Base-by-base conservation (phyloP, 2,113 vertebrate genomes). In the Orientallactaga bullata region DNA sequence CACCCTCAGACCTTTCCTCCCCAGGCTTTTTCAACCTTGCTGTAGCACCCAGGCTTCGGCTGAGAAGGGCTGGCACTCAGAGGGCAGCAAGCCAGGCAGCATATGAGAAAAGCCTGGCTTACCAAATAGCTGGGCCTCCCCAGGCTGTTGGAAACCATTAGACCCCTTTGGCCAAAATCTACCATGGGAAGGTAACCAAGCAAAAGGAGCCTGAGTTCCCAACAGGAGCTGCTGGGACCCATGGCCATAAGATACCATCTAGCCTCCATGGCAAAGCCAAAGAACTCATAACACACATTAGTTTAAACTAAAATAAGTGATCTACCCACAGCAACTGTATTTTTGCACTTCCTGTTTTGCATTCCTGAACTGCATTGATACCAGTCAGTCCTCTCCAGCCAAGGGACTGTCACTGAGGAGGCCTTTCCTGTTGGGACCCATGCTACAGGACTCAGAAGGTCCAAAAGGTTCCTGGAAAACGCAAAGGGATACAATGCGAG, bases 261-360 rank as follows among this genome's bases (percentile, higher is more conserved):
- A 16, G 9, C 23, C 58, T 73, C 88, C 28, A 21, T 39, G 63
- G 28, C 6, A 18, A 42, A 28, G n/a, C 39, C 26, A 26, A 58
- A 37, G 60, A 10, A 20, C 13, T 8, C 6, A 12, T 0, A 4
- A 1, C 3, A 11, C 2, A 26, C 39, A 85, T 35, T 26, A 21
- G 8, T 28, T 9, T 13, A 13, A n/a, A 26, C 17, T 11, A 18
- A 26, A 21, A 20, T 10, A 0, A 21, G 61, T 2, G 10, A 7
- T 13, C 4, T 4, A 4, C 0, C 4, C 35, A 23, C 20, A 26
- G 26, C n/a, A 1, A 11, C 10, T 8, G 63, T 42, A 20, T 32
- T 7, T 30, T 18, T 60, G 37, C 18, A 2, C 13, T 10, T 42
- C 15, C 69, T 63, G 21, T 35, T 6, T 32, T n/a, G 42, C 7